Percentiles rank a stretch among this genome's conserved stretches.
These are phyloP conservation scores for Apodemia hepburni DNA, from an alignment of 2,888 invertebrate genomes.

Conservation along the genomic window DNA sequence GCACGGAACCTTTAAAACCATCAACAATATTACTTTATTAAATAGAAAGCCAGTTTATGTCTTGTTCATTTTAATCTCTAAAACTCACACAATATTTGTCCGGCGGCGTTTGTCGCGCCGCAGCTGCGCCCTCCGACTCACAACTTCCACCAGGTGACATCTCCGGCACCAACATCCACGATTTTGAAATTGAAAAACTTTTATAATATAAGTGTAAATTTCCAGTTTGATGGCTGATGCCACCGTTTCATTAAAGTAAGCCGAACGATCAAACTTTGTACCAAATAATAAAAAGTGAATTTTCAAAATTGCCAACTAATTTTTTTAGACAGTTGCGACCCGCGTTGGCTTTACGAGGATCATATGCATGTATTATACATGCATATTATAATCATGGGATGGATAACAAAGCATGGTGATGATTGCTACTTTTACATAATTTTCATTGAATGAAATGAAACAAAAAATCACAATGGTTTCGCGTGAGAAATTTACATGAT, in stretches of 20 bases:
- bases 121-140: neutral
- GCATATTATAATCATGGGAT: no score
- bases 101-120: neutral
- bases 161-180: neutral
- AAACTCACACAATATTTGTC: neutral
- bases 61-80: neutral
- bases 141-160: neutral
- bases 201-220: constrained; percentile 10
- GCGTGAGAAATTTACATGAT: no score
- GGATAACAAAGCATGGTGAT: no score
- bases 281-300: no score
- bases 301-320: no score
- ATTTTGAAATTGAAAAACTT: constrained; percentile 9
- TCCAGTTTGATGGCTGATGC: neutral
- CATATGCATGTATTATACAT: no score
- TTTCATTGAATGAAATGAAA: no score
- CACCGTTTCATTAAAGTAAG: neutral
- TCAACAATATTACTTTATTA: neutral
- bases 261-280: neutral
- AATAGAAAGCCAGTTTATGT: neutral
- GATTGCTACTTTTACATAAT: no score
- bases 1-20: no score
- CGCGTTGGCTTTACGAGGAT: no score
- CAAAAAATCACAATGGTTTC: no score
- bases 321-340: no score